Evolutionary conservation across 2,888 invertebrate species (phyloP).

Genomic region (Polydrusus pterygomalis): DNA sequence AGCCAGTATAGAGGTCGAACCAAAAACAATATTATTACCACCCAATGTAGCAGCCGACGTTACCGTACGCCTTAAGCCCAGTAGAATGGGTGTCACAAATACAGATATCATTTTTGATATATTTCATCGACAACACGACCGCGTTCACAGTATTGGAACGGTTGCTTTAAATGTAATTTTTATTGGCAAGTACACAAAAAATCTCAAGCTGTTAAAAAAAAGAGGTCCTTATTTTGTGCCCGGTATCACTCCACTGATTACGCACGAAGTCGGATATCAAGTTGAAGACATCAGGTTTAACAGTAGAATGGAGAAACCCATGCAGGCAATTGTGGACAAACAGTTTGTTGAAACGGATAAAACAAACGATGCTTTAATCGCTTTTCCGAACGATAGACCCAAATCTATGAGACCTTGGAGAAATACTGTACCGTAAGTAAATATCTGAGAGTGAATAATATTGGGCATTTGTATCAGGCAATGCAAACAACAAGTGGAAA

Average conservation of each 20-base stretch:
- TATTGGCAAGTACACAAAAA: neutral
- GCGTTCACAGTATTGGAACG: constrained; percentile 32
- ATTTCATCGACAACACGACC: constrained; percentile 46
- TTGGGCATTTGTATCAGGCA: too few relatives aligned
- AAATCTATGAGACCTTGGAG: constrained; percentile 65
- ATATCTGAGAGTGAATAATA: neutral
- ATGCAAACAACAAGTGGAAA: too few relatives aligned
- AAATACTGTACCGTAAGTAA: constrained; percentile 57
- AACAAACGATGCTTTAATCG: constrained; percentile 62
- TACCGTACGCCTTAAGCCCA: constrained; percentile 59
- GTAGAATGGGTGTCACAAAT: constrained; percentile 59
- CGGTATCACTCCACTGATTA: constrained; percentile 66
- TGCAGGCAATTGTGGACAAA: constrained; percentile 60
- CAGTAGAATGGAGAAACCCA: constrained; percentile 61
- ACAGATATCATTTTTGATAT: constrained; percentile 62
- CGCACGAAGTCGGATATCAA: constrained; percentile 67
- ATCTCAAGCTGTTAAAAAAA: neutral
- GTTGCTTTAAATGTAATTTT: constrained; percentile 31
- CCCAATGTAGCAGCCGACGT: constrained; percentile 57
- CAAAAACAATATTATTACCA: constrained; percentile 56
- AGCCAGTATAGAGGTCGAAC: constrained; percentile 63
- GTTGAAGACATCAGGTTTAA: constrained; percentile 65
- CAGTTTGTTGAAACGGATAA: constrained; percentile 54
- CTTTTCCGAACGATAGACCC: constrained; percentile 70
- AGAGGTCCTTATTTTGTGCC: constrained; percentile 63